phyloP scores from a whole-genome alignment of 2,888 invertebrate species.

The Drosophila stalkeri region DNA sequence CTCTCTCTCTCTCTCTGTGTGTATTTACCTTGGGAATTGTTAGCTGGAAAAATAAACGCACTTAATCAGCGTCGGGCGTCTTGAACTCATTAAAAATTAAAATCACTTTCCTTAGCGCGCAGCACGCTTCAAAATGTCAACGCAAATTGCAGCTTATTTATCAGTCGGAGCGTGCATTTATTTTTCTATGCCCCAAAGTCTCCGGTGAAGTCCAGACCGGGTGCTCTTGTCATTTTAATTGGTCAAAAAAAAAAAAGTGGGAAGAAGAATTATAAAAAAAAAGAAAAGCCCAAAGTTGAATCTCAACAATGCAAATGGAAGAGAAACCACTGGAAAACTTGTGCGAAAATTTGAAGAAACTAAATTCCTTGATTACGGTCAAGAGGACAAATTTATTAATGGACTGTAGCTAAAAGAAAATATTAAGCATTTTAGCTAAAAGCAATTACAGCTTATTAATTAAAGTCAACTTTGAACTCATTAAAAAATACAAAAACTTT shows the following conservation, averaged over 20 bases:
- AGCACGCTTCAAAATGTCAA: constrained; percentile 74
- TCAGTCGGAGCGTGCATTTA: constrained; percentile 59
- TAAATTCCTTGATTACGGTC: constrained; percentile 7
- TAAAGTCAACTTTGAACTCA: background rate
- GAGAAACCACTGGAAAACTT: constrained; percentile 5
- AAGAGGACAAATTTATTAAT: background rate
- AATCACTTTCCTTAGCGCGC: constrained; percentile 66
- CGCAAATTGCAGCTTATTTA: constrained; percentile 82
- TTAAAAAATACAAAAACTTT: too few relatives aligned
- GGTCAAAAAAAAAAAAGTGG: constrained; percentile 30
- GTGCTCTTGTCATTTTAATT: constrained; percentile 67
- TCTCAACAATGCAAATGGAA: constrained; percentile 17
- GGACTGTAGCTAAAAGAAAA: background rate
- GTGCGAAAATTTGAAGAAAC: constrained; percentile 9
- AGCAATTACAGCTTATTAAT: background rate
- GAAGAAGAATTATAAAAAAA: constrained; percentile 1
- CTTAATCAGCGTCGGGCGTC: constrained; percentile 65
- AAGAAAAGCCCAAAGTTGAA: constrained; percentile 16
- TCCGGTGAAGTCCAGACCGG: constrained; percentile 28
- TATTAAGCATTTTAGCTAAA: background rate
- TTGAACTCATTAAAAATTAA: constrained; percentile 81
- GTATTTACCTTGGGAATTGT: constrained; percentile 59
- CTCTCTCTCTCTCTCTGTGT: constrained; percentile 27
- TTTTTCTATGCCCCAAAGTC: constrained; percentile 11
- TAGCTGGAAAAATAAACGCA: constrained; percentile 60